A percentile compares a stretch with the other conserved stretches of the same genome.
Evolutionary conservation across 2,888 invertebrate species (phyloP).

Genomic region (Trichacis sp.): DNA sequence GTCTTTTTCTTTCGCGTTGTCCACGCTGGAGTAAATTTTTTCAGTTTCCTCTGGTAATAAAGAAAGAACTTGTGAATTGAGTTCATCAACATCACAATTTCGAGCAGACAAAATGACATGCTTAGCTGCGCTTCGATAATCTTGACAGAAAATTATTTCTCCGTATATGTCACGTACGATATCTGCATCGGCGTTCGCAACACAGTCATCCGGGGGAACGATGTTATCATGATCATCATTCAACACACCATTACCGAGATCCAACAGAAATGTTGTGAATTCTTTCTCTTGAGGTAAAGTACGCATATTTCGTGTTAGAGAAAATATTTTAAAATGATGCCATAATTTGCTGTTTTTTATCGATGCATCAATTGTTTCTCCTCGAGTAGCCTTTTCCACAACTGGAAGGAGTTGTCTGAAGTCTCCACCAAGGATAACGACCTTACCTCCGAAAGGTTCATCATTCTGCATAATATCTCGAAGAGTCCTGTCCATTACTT

Average conservation of each 20-base stretch:
- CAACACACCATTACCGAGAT: slow-evolving; percentile 32
- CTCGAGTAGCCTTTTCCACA: slow-evolving; percentile 20
- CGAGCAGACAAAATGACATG: slow-evolving; percentile 41
- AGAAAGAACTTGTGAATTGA: no score
- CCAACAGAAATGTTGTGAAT: slow-evolving; percentile 36
- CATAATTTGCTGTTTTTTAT: slow-evolving; percentile 45
- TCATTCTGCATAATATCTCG: no score
- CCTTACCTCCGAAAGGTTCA: no score
- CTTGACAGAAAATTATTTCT: slow-evolving; percentile 13
- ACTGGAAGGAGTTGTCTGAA: slow-evolving; percentile 34
- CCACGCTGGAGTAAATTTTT: no score
- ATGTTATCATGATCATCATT: slow-evolving; percentile 36
- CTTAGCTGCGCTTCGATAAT: slow-evolving; percentile 24
- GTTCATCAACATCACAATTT: slow-evolving; percentile 44
- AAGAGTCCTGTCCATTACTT: slow-evolving; percentile 10
- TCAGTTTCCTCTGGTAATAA: no score
- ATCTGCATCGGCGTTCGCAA: slow-evolving; percentile 16
- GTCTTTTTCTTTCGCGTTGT: no score
- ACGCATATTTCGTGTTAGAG: slow-evolving; percentile 44
- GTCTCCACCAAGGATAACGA: slow-evolving; percentile 2
- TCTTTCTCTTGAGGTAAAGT: slow-evolving; percentile 32
- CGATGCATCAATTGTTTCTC: slow-evolving; percentile 41
- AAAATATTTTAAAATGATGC: slow-evolving; percentile 36
- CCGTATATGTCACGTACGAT: slow-evolving; percentile 27
- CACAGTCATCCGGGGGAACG: slow-evolving; percentile 17